Evolutionary conservation across 2,888 invertebrate species (phyloP).

Genomic region (Cataglyphis cursor): DNA sequence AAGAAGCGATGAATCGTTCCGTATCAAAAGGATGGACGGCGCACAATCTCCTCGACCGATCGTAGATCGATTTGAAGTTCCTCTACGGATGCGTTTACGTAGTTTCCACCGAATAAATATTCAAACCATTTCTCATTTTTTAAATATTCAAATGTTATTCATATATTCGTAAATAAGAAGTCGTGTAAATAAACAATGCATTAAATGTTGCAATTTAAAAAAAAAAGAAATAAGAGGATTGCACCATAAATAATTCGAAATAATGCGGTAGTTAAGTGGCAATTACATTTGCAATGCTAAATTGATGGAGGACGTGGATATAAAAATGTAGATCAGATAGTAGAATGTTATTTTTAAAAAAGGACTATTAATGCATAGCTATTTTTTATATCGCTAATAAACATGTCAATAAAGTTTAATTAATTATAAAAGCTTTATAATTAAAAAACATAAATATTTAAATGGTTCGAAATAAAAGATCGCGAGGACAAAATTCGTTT

Average conservation of each 20-base stretch:
- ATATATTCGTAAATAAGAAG: neutral
- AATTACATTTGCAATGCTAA: slow-evolving; percentile 32
- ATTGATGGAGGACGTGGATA: neutral
- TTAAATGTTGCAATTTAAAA: neutral
- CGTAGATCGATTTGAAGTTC: slow-evolving; percentile 12
- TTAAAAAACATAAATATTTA: neutral
- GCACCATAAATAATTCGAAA: slow-evolving; percentile 19
- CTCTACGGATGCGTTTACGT: neutral
- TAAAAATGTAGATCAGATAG: slow-evolving; percentile 11
- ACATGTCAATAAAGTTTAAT: neutral
- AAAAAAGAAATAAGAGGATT: neutral
- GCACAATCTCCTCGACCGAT: slow-evolving; percentile 22
- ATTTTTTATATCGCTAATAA: neutral
- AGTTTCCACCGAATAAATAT: neutral
- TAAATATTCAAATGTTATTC: neutral
- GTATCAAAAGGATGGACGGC: slow-evolving; percentile 56
- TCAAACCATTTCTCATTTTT: neutral
- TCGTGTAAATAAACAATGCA: neutral
- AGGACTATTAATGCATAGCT: neutral
- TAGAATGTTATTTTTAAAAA: slow-evolving; percentile 6
- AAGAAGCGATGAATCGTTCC: slow-evolving; percentile 68
- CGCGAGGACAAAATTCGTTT: neutral
- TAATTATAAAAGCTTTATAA: neutral
- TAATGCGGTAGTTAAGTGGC: slow-evolving; percentile 2
- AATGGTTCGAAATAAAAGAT: neutral